A percentile compares a stretch with the other conserved stretches of the same genome.
Evolutionary conservation across 2,113 vertebrate genomes (phyloP).

Genomic region (Nothoprocta perdicaria): DNA sequence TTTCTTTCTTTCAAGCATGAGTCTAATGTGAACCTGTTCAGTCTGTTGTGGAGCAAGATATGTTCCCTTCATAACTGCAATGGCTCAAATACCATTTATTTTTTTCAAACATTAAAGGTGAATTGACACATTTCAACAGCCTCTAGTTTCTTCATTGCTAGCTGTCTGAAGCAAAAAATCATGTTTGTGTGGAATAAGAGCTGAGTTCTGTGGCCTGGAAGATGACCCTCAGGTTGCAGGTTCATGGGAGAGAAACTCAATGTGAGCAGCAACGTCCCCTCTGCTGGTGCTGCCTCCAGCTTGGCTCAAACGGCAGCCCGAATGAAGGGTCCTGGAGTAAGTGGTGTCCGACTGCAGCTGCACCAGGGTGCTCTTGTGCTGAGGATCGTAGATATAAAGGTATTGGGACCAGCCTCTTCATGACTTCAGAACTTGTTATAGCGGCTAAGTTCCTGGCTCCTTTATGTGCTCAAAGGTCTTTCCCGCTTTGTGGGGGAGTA

Average conservation of each 20-base stretch:
- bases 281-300: background rate
- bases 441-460: background rate
- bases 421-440: background rate
- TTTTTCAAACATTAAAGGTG: slow-evolving; percentile 74
- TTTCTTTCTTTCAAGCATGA: slow-evolving; percentile 63
- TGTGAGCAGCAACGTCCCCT: background rate
- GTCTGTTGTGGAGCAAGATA: slow-evolving; percentile 61
- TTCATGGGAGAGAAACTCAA: background rate
- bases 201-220: background rate
- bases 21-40: slow-evolving; percentile 71
- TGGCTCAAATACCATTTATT: slow-evolving; percentile 73
- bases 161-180: background rate
- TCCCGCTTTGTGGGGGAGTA: background rate
- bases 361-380: background rate
- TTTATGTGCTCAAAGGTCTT: background rate
- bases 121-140: slow-evolving; percentile 72
- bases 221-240: background rate
- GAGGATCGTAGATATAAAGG: background rate
- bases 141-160: slow-evolving; percentile 42
- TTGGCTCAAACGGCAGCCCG: background rate
- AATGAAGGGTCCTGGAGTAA: background rate
- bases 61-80: slow-evolving; percentile 70
- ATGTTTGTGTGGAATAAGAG: background rate
- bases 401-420: background rate
- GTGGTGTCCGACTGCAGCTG: background rate